These are phyloP conservation scores for Capreolus pygargus DNA, from an alignment of 2,113 vertebrate genomes.

Conservation along the genomic window DNA sequence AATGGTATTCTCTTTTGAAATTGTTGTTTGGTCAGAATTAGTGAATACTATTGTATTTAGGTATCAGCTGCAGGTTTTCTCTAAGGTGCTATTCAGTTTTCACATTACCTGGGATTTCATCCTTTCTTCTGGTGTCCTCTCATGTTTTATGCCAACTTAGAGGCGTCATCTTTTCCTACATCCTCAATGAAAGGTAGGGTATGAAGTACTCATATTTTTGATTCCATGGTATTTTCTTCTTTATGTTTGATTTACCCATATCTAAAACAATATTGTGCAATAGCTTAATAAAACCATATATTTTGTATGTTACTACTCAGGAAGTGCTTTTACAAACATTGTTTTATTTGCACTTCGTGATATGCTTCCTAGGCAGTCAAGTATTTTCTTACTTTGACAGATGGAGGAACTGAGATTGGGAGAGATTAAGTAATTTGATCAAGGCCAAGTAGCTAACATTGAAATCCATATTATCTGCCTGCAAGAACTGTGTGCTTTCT, in stretches of 20 bases:
- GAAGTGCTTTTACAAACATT: not conserved
- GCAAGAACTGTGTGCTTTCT: not conserved
- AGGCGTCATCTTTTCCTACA: not conserved
- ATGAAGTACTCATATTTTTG: not conserved
- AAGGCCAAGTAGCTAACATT: not conserved
- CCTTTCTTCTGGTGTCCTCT: not conserved
- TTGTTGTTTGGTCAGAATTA: not conserved
- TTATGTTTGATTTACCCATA: not conserved
- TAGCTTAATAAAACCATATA: not conserved
- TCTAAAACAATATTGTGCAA: not conserved
- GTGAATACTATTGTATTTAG: not conserved
- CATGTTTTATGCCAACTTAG: not conserved
- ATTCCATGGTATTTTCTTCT: not conserved
- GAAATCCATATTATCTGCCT: not conserved
- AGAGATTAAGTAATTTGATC: not conserved
- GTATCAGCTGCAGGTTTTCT: not conserved
- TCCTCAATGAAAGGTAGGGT: not conserved
- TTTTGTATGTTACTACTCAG: not conserved
- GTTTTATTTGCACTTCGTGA: not conserved
- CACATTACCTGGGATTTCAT: not conserved
- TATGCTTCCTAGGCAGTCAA: not conserved
- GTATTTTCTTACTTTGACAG: conserved; percentile 5
- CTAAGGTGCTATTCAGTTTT: not conserved
- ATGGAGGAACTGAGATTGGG: not conserved
- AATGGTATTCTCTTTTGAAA: not conserved